phyloP scores from a whole-genome alignment of 2,113 vertebrate species.

The Hyaena hyaena region DNA sequence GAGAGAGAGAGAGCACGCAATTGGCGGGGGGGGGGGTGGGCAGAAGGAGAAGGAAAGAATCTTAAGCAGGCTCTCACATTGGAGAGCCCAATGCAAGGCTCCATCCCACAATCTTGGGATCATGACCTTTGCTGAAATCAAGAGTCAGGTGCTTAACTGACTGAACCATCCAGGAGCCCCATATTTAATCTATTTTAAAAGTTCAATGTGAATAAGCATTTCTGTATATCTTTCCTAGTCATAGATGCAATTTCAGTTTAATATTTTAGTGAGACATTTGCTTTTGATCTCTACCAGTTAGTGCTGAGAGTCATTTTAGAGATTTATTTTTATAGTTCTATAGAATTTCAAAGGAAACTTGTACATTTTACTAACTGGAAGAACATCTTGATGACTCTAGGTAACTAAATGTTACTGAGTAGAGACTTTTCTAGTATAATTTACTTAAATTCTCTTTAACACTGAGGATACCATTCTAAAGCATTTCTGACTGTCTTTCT shows the following conservation, averaged over 20 bases:
- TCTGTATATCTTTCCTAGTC: not conserved
- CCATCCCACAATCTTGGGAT: no score
- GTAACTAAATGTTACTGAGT: not conserved
- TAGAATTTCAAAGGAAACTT: not conserved
- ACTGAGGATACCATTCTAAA: not conserved
- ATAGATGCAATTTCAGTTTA: not conserved
- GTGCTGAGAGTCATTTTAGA: not conserved
- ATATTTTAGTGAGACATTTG: not conserved
- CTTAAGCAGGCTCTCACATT: no score
- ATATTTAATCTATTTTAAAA: not conserved
- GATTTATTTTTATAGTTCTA: not conserved
- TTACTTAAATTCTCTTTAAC: not conserved
- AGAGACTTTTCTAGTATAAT: not conserved
- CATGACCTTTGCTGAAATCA: no score
- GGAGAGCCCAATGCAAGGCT: no score
- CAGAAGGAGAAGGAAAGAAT: no score
- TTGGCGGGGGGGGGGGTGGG: no score
- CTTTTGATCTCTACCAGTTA: constrained; percentile 33
- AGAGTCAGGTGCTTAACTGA: no score
- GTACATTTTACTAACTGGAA: not conserved
- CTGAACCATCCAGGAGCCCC: no score
- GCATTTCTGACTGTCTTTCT: not conserved
- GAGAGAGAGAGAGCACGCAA: no score
- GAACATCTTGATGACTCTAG: not conserved
- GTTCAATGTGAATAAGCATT: not conserved